Evolutionary conservation across 2,797 vertebrate species (phyloP).

Genomic region (Pseudotriccus pelzelni): DNA sequence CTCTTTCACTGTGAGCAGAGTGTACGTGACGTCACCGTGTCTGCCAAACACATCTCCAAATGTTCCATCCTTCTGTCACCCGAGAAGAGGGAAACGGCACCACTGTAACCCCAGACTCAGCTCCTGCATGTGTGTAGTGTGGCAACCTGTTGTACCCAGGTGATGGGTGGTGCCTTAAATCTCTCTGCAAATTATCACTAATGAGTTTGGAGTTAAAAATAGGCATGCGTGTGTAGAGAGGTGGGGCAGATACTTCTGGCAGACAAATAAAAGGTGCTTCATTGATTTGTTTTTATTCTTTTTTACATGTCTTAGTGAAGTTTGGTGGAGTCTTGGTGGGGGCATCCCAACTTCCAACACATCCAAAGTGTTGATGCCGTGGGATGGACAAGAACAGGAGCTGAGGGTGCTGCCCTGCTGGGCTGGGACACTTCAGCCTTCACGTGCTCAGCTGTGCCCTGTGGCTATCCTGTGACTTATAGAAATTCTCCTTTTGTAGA

Average conservation of each 20-base stretch:
- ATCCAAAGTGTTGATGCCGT: accelerated
- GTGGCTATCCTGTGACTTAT: accelerated
- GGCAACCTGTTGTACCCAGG: background rate
- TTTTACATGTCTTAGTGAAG: background rate
- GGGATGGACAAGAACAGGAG: background rate
- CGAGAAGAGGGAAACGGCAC: background rate
- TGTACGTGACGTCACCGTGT: accelerated
- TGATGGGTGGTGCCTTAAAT: background rate
- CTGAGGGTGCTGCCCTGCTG: background rate
- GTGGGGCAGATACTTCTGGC: background rate
- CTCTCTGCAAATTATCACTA: background rate
- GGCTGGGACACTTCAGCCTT: background rate
- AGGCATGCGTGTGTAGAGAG: background rate
- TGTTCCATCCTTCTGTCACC: background rate
- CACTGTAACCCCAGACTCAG: background rate
- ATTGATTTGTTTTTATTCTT: background rate
- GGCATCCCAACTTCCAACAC: background rate
- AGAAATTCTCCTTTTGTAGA: background rate
- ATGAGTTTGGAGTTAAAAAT: conserved; percentile 16
- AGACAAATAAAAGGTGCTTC: background rate
- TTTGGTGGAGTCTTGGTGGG: background rate
- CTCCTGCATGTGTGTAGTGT: background rate
- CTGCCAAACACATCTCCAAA: background rate
- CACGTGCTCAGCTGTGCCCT: accelerated
- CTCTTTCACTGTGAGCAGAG: background rate